Evolutionary conservation across 2,797 vertebrate genomes (phyloP), one percentile per base, ranked within the genome.

Genomic region (Rhabdophis nuchalis): DNA sequence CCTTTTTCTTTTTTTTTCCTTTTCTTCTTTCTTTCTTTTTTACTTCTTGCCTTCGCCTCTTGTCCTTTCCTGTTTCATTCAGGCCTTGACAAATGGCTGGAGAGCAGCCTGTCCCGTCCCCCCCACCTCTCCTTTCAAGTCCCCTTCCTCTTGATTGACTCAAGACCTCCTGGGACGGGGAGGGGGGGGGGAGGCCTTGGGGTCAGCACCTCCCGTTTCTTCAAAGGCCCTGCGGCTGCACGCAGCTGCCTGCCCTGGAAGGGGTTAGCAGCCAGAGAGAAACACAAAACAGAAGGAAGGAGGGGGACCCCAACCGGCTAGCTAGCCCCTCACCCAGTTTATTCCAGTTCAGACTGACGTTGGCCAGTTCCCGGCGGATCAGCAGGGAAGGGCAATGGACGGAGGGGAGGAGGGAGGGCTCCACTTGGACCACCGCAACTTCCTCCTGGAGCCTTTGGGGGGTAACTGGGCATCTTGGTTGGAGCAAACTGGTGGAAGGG

Each of bases 201-300:
- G 97, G 97, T 97, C 97, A 96, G 91, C 96, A 98, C 97, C 97
- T 97, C 94, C 96, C 91, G 94, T 96, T 96, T 97, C 97, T 97
- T 98, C 97, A 98, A 97, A 98, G 97, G 92, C 95, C 94, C 95
- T 95, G 95, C 96, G 96, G 96, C 96, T 97, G 95, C 96, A 95
- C 96, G 95, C 96, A 97, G 97, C 97, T 98, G 97, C 96, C 97
- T 94, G 95, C 91, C 97, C 95, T 95, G 93, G 93, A 96, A 96
- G 97, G 16, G 64, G 96, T 97, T 96, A 97, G 96, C 95, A 85
- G 64, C 16, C 14, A 50, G 61, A 88, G 68, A 94, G 95, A 95
- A 96, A 97, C 97, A 96, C 20, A 97, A 97, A 97, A 97, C 97
- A 96, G 91, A 96, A 95, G 93, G 72, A 82, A 94, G 93, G 72